Percentiles rank a stretch among this genome's conserved stretches.
Conservation (phyloP, 2,797 vertebrate species). For the Phrynocephalus forsythii region DNA sequence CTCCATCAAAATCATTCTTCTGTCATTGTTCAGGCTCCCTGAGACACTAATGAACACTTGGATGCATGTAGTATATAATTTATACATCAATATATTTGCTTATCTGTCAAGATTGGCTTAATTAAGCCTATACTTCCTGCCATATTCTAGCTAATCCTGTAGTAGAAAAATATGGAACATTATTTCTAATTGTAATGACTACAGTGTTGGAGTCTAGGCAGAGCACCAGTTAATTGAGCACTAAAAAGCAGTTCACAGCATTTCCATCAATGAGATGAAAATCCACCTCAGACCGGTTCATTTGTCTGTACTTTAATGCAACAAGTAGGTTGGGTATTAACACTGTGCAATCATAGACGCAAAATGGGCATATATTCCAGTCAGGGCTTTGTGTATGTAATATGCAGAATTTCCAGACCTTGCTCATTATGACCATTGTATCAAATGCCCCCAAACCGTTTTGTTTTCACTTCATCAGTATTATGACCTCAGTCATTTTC, state of each 20-base stretch:
- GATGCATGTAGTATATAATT: conserved; percentile 25
- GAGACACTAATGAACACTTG: conserved; percentile 40
- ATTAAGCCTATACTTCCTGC: conserved; percentile 33
- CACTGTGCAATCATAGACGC: neutral
- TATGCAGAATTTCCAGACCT: neutral
- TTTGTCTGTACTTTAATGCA: neutral
- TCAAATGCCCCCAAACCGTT: neutral
- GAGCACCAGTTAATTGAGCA: conserved; percentile 21
- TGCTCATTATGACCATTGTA: neutral
- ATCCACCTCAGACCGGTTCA: neutral
- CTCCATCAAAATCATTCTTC: conserved; percentile 25
- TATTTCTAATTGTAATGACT: neutral
- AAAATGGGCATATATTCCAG: neutral
- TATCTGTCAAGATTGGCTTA: conserved; percentile 36
- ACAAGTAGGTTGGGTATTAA: neutral
- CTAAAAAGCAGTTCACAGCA: conserved; percentile 10
- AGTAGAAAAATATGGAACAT: conserved; percentile 8
- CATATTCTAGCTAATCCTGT: conserved; percentile 19
- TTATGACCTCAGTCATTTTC: neutral
- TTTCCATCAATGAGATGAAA: conserved; percentile 12
- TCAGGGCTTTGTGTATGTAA: neutral
- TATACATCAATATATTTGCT: conserved; percentile 39
- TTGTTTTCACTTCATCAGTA: neutral
- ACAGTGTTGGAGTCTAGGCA: neutral
- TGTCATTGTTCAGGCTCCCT: conserved; percentile 16